Percentiles rank a stretch among this genome's conserved stretches.
These are phyloP conservation scores for Andrena marginata DNA, from an alignment of 2,888 invertebrate genomes.

Conservation along the genomic window DNA sequence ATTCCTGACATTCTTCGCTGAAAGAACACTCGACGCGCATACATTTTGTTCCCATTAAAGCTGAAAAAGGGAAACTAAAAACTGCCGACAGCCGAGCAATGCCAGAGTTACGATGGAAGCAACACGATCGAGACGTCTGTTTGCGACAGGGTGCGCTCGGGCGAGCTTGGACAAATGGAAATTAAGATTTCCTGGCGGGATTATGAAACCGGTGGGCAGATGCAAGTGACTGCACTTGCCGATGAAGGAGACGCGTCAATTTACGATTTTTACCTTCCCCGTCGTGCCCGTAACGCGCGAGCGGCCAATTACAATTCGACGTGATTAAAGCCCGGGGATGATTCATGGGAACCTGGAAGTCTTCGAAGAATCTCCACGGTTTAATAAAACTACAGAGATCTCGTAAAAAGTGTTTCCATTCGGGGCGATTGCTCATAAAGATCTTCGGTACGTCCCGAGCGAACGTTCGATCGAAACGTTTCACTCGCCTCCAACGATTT, in stretches of 20 bases:
- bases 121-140: conserved; percentile 39
- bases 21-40: neutral
- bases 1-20: neutral
- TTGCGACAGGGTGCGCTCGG: conserved; percentile 36
- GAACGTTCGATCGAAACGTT: neutral
- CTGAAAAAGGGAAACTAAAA: neutral
- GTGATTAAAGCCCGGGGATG: conserved; percentile 2
- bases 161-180: conserved; percentile 39
- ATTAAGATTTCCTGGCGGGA: conserved; percentile 46
- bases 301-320: conserved; percentile 6
- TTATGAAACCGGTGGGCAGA: conserved; percentile 49
- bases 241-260: conserved; percentile 22
- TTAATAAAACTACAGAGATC: conserved; percentile 5
- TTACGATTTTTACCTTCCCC: conserved; percentile 36
- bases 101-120: conserved; percentile 20
- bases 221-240: conserved; percentile 38
- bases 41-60: neutral
- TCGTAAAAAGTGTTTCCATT: neutral
- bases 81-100: conserved; percentile 3
- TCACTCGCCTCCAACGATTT: neutral
- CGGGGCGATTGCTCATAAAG: neutral
- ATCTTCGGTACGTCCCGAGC: neutral
- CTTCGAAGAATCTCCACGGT: neutral
- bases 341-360: neutral
- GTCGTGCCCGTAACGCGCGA: neutral